phyloP scores from a whole-genome alignment of 2,797 vertebrate species.

The Characodon lateralis region DNA sequence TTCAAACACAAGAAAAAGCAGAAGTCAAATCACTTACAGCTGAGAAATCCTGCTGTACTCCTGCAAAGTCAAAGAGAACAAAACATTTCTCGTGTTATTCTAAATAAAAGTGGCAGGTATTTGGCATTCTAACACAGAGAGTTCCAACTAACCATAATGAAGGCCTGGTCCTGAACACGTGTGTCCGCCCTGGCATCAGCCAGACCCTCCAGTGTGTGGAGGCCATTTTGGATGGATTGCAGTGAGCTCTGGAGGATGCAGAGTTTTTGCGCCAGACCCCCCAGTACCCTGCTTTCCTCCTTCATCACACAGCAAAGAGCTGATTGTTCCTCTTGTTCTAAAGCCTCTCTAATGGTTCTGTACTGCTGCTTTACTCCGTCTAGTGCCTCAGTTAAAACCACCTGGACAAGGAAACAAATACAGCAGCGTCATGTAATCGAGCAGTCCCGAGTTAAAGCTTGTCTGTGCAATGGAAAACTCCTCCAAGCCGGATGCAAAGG shows the following conservation, averaged over 20 bases:
- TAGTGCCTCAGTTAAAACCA: conserved; percentile 54
- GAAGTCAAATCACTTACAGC: conserved; percentile 68
- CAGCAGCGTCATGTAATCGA: neutral
- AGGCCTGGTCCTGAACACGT: conserved; percentile 77
- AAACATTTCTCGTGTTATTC: conserved; percentile 3
- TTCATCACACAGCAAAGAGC: conserved; percentile 72
- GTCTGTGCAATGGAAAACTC: neutral
- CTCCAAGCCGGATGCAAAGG: neutral
- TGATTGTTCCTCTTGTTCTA: conserved; percentile 79
- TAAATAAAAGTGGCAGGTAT: neutral
- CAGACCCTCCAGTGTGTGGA: conserved; percentile 72
- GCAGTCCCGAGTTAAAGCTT: neutral
- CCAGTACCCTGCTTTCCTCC: conserved; percentile 75
- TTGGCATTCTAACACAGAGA: neutral
- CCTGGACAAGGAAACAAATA: conserved; percentile 50
- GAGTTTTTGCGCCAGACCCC: conserved; percentile 73
- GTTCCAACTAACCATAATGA: conserved; percentile 72
- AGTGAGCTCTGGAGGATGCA: conserved; percentile 57
- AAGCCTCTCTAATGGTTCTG: conserved; percentile 73
- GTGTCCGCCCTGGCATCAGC: conserved; percentile 69
- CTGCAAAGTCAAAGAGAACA: conserved; percentile 57
- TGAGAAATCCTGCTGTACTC: conserved; percentile 77
- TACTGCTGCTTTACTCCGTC: conserved; percentile 76
- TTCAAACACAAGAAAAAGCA: conserved; percentile 1
- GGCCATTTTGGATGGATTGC: conserved; percentile 64